Conservation (phyloP, 1,140 invertebrate genomes). For the Gonatopus flavifemur region DNA sequence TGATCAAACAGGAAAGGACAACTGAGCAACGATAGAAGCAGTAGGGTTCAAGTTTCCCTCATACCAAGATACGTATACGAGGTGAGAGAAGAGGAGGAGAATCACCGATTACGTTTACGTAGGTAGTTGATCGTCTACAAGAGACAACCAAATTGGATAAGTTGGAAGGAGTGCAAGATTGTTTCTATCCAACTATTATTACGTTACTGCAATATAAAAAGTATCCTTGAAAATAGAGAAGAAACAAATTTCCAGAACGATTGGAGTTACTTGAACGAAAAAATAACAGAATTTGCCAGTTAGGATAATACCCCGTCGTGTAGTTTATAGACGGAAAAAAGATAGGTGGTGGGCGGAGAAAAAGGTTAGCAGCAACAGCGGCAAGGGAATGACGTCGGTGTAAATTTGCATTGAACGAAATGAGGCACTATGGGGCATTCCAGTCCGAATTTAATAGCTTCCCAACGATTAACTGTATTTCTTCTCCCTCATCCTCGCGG, state of each 20-base stretch:
- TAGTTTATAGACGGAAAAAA: too few species aligned
- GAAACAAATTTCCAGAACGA: too few species aligned
- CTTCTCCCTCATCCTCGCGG: constrained; percentile 22
- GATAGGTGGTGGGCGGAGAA: constrained; percentile 34
- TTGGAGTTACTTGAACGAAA: too few species aligned
- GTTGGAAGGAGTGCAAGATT: constrained; percentile 26
- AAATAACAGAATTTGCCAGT: too few species aligned
- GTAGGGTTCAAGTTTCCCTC: constrained; percentile 28
- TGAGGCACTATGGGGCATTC: constrained; percentile 51
- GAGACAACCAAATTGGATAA: constrained; percentile 36
- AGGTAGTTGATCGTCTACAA: constrained; percentile 33
- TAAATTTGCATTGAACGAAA: constrained; percentile 56
- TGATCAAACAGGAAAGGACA: constrained; percentile 11
- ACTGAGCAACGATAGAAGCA: constrained; percentile 7
- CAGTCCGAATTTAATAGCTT: constrained; percentile 56
- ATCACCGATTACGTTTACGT: constrained; percentile 35
- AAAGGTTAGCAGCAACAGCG: too few species aligned
- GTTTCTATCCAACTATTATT: too few species aligned
- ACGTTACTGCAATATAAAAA: too few species aligned
- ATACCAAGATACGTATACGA: too few species aligned
- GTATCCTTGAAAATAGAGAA: too few species aligned
- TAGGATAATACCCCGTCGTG: too few species aligned
- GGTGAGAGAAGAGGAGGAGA: too few species aligned
- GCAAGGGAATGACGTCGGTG: constrained; percentile 20
- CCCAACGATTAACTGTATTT: constrained; percentile 55